Conservation (phyloP, 2,113 vertebrate genomes). For the Ictalurus punctatus region DNA sequence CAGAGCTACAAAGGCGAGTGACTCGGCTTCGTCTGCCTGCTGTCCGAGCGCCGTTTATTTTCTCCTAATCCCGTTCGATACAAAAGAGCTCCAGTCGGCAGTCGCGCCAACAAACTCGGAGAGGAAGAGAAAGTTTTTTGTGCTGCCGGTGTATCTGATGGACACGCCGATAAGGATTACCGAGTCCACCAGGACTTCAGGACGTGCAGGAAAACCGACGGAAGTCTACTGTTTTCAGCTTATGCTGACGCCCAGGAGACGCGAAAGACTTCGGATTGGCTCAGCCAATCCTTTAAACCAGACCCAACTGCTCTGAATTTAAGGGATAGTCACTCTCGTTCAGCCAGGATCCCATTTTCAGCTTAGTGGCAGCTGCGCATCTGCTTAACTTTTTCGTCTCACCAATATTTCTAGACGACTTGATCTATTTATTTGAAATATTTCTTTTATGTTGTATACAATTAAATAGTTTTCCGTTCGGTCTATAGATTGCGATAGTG, state of each 20-base stretch:
- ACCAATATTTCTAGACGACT: neutral
- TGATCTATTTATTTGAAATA: neutral
- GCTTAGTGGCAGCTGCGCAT: constrained; percentile 29
- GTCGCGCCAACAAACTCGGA: constrained; percentile 47
- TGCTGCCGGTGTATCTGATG: constrained; percentile 36
- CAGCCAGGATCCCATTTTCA: constrained; percentile 34
- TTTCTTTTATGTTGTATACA: neutral
- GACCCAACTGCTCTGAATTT: constrained; percentile 46
- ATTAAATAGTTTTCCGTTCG: neutral
- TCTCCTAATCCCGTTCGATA: constrained; percentile 56
- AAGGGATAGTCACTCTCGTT: constrained; percentile 11
- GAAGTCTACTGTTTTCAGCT: constrained; percentile 33
- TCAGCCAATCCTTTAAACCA: constrained; percentile 53
- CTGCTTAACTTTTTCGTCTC: neutral
- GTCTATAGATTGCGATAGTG: neutral
- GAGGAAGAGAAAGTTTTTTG: neutral
- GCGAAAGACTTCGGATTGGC: constrained; percentile 15
- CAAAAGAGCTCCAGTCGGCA: constrained; percentile 45
- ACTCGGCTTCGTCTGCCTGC: constrained; percentile 37
- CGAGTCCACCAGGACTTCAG: constrained; percentile 39
- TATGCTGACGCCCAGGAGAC: constrained; percentile 44
- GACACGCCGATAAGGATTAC: constrained; percentile 49
- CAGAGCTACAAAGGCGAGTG: constrained; percentile 39
- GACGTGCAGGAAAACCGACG: constrained; percentile 35
- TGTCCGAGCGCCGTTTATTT: constrained; percentile 52